Evolutionary conservation across 1,140 invertebrate genomes (phyloP).

Genomic region (Pentalonia nigronervosa): DNA sequence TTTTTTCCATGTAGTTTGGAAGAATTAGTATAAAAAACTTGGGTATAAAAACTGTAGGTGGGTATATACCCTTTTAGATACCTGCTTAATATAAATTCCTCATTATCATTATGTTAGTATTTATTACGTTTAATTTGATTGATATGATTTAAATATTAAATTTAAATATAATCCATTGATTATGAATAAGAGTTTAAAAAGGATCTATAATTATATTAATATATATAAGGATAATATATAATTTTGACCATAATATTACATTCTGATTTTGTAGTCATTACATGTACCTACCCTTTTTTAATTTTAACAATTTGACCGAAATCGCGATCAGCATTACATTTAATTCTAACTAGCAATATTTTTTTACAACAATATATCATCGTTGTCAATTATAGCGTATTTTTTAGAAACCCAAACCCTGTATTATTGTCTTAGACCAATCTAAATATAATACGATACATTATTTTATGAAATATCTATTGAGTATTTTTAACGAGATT

Average conservation of each 20-base stretch:
- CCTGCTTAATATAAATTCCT: too few relatives aligned
- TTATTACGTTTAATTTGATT: neutral
- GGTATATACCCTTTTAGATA: too few relatives aligned
- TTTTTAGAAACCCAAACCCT: neutral
- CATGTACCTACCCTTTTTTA: neutral
- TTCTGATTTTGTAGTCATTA: too few relatives aligned
- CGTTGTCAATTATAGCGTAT: neutral
- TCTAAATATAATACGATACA: neutral
- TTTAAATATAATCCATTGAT: neutral
- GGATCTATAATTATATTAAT: too few relatives aligned
- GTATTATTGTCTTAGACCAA: neutral
- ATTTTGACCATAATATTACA: too few relatives aligned
- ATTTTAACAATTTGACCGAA: neutral
- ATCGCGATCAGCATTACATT: neutral
- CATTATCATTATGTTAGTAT: neutral
- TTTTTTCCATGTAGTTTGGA: too few relatives aligned
- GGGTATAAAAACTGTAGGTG: too few relatives aligned
- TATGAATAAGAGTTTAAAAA: neutral
- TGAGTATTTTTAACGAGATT: neutral
- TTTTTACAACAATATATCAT: neutral
- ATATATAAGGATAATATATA: neutral
- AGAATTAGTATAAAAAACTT: too few relatives aligned
- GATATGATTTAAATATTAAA: too few relatives aligned
- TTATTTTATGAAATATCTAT: neutral
- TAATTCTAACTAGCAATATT: neutral